A percentile compares a stretch with the other conserved stretches of the same genome.
Evolutionary conservation across 2,797 vertebrate genomes (phyloP).

Genomic region (Girardinus metallicus): DNA sequence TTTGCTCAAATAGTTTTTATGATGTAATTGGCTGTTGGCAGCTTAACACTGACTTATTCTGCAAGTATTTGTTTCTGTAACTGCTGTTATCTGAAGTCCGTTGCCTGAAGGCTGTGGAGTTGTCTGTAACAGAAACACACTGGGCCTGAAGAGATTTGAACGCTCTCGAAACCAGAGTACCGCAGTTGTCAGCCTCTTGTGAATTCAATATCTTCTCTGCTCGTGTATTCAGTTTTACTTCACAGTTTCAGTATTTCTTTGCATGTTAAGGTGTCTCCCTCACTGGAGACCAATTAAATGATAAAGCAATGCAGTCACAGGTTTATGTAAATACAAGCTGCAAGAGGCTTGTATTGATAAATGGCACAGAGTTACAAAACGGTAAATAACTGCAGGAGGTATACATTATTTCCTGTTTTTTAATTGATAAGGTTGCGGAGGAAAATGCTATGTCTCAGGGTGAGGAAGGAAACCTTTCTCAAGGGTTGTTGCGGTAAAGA

Average conservation of each 20-base stretch:
- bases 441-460: slow-evolving; percentile 51
- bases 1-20: neutral
- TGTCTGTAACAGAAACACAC: neutral
- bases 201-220: slow-evolving; percentile 53
- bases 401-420: slow-evolving; percentile 65
- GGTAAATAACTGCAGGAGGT: slow-evolving; percentile 78
- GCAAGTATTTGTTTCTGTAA: neutral
- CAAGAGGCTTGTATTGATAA: slow-evolving; percentile 74
- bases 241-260: slow-evolving; percentile 69
- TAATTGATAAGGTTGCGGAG: slow-evolving; percentile 72
- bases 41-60: neutral
- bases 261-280: slow-evolving; percentile 75
- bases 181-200: slow-evolving; percentile 56
- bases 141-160: slow-evolving; percentile 37
- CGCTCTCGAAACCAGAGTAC: slow-evolving; percentile 44
- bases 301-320: slow-evolving; percentile 77
- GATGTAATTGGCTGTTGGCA: neutral
- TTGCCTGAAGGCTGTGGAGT: neutral
- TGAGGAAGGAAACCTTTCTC: slow-evolving; percentile 49
- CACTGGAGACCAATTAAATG: slow-evolving; percentile 80
- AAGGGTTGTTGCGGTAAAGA: slow-evolving; percentile 51
- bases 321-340: slow-evolving; percentile 78
- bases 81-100: slow-evolving; percentile 1
- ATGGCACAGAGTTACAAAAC: slow-evolving; percentile 76
- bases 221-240: slow-evolving; percentile 57